Base-by-base conservation (phyloP, 1,140 invertebrate genomes). In the Drosophila kepulauana region DNA sequence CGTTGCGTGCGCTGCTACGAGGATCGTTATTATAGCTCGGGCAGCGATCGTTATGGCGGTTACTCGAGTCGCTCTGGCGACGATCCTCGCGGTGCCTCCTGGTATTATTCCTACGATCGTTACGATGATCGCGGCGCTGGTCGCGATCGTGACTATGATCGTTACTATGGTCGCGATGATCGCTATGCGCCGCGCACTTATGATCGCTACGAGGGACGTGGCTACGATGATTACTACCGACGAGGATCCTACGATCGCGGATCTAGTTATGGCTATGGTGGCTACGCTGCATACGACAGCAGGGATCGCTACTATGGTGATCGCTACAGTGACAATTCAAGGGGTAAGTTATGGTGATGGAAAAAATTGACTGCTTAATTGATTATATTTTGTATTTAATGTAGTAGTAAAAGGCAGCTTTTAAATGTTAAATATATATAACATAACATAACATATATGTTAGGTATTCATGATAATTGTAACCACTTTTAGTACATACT, bases 141-240 rank as follows among this genome's bases (percentile, higher is more conserved):
- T n/a, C 45, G 62, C n/a, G 45, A 64, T 5, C 64, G 79, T 6
- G 84, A 88, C 33, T 81, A 79, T 28, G 80, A 91, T 38, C 28
- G 86, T 11, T 78, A 82, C 10, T 82, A 89, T 20, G 73, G 87
- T 38, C 73, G 87, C 25, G 92, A 92, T 5, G 89, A 92, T 67
- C 87, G 91, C 0, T 92, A 92, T n/a, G 25, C 62, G 0, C 69
- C 85, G 0, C 75, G 89, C 25, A 79, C 76, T 3, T 92, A 91
- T 35, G 91, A 92, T 64, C 89, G 93, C 20, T 93, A 93, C 56
- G 93, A 93, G 52, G 84, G 82, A 0, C 77, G 80, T 16, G 88
- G 82, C 2, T 91, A 93, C 54, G 88, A 86, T 10, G 91, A 90
- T 3, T 92, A 93, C 6, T 92, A 93, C 3, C 64, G 88, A 6